Evolutionary conservation across 1,140 invertebrate genomes (phyloP), one percentile per base, ranked within the genome.

Genomic region (Diabrotica virgifera): DNA sequence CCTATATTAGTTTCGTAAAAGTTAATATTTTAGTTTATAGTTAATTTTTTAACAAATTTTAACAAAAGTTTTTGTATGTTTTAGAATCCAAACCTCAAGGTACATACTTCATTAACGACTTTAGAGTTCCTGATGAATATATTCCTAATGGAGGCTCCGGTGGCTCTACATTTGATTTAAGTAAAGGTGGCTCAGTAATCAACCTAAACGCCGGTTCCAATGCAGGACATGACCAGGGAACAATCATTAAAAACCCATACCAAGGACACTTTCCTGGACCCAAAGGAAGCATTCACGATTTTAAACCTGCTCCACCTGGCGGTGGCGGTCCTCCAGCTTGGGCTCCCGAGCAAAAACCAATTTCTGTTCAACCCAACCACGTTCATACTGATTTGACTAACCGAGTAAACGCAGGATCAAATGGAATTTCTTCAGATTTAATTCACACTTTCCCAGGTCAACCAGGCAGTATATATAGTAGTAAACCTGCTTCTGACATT

Each of bases 261-360:
- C 70, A 70, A 68, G 70, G 70, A 36, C 70, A 64, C 38, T 74
- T 72, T 52, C 72, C 72, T 12, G 72, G 72, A 38, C 72, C 72
- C 7, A 72, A 63, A 14, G 70, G 70, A 35, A 74, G 70, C 51
- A 74, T 74, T 56, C 60, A 68, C 38, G 68, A 67, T n/a, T 68
- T 54, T n/a, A 70, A 70, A 62, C 67, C 70, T 6, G 67, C 64
- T 13, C 56, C 63, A 36, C 24, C 51, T 10, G 63, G 63, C 6
- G 63, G 50, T 40, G 63, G 36, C 14, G 13, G 12, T 6, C 37
- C 65, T 36, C 54, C 55, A 14, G 9, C 62, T 60, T 37, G 54
- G 14, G 5, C 54, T 37, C n/a, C 12, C 6, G 52, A 35, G 6
- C 13, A 37, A 11, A 5, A 55, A 6, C 53, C n/a, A 55, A n/a